Percentiles rank a stretch among this genome's conserved stretches.
Evolutionary conservation across 2,797 vertebrate genomes (phyloP).

Genomic region (Mormyrops attenuatus): DNA sequence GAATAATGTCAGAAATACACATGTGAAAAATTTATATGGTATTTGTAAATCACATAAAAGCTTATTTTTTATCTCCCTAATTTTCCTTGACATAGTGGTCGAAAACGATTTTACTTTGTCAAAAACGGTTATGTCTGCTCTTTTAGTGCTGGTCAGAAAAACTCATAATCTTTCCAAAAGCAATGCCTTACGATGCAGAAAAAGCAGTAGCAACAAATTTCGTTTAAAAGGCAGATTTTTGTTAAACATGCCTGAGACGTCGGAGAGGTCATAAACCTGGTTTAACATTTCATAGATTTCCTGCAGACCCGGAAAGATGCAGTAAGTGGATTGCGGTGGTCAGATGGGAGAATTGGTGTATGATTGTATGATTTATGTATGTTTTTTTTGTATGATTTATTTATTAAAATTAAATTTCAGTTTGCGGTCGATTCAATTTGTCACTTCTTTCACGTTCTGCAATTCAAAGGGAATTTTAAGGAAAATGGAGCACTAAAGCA

Average conservation of each 20-base stretch:
- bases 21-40: neutral
- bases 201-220: neutral
- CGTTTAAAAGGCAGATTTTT: neutral
- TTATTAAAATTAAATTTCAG: constrained; percentile 3
- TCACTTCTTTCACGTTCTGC: neutral
- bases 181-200: neutral
- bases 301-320: neutral
- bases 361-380: neutral
- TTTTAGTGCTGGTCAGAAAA: neutral
- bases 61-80: neutral
- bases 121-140: neutral
- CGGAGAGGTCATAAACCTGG: neutral
- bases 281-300: neutral
- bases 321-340: neutral
- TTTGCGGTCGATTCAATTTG: neutral
- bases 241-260: neutral
- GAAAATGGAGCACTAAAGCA: neutral
- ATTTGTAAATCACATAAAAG: neutral
- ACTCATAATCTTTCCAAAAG: neutral
- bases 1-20: neutral
- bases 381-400: neutral
- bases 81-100: neutral
- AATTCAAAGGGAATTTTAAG: neutral
- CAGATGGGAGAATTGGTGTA: neutral
- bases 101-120: neutral